Percentiles rank a stretch among this genome's conserved stretches.
phyloP scores from a whole-genome alignment of 2,797 vertebrate genomes.

The Ceryle rudis region DNA sequence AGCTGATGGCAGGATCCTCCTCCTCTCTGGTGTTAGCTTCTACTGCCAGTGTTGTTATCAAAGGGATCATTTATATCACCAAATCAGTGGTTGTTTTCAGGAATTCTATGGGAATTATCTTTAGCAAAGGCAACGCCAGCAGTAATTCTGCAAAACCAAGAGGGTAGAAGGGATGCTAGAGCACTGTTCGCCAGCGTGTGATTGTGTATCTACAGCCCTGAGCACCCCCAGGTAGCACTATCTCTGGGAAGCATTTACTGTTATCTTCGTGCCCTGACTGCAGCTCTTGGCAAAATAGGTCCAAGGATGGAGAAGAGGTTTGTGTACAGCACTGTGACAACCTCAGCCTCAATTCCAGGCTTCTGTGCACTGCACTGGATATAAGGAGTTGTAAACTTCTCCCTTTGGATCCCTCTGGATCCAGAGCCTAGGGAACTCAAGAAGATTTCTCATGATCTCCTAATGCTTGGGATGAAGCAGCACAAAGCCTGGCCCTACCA shows the following conservation, averaged over 20 bases:
- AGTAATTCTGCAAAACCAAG: slow-evolving; percentile 5
- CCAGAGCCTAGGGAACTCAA: background rate
- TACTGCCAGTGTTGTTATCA: background rate
- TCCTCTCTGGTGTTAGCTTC: background rate
- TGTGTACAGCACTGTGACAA: background rate
- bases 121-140: background rate
- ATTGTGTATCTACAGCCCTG: background rate
- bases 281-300: background rate
- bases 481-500: background rate
- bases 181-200: background rate
- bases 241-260: background rate
- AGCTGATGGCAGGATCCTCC: slow-evolving; percentile 7
- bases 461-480: background rate
- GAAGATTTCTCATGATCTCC: background rate
- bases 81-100: slow-evolving; percentile 20
- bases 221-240: background rate
- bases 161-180: background rate
- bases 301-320: background rate
- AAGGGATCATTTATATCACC: background rate
- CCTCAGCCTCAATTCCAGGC: background rate
- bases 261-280: background rate
- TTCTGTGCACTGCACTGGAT: background rate
- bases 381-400: background rate
- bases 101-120: slow-evolving; percentile 8
- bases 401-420: background rate